Percentiles rank a stretch among this genome's conserved stretches.
Conservation (phyloP, 2,113 vertebrate genomes). For the Paedocypris sp. region DNA sequence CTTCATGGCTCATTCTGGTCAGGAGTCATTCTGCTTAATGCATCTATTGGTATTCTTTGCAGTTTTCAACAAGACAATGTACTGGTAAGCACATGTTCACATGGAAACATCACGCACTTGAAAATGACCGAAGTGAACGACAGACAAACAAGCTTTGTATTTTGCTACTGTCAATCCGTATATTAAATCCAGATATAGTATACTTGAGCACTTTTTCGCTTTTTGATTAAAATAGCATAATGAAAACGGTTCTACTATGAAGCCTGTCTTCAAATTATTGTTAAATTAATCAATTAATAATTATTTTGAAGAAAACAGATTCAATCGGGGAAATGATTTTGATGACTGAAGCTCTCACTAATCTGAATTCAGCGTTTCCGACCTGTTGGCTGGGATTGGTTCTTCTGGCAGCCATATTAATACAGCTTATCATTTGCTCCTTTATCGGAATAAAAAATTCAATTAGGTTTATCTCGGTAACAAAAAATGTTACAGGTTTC, state of each 20-base stretch:
- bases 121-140: conserved; percentile 12
- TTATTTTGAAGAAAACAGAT: background rate
- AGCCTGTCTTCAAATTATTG: background rate
- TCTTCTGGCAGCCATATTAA: background rate
- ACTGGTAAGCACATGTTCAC: conserved; percentile 7
- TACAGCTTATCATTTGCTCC: background rate
- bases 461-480: conserved; percentile 17
- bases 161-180: background rate
- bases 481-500: background rate
- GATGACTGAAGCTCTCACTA: background rate
- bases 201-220: too few species aligned
- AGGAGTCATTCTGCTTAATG: conserved; percentile 25
- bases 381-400: background rate
- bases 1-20: background rate
- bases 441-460: conserved; percentile 7
- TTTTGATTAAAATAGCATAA: too few species aligned
- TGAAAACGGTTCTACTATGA: too few species aligned
- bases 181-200: background rate
- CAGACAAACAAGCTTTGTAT: background rate
- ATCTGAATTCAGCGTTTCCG: background rate
- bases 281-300: background rate
- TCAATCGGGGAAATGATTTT: background rate
- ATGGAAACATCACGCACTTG: conserved; percentile 26
- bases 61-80: background rate
- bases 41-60: conserved; percentile 27